phyloP scores from a whole-genome alignment of 1,140 invertebrate genomes.

The Elysia chlorotica region DNA sequence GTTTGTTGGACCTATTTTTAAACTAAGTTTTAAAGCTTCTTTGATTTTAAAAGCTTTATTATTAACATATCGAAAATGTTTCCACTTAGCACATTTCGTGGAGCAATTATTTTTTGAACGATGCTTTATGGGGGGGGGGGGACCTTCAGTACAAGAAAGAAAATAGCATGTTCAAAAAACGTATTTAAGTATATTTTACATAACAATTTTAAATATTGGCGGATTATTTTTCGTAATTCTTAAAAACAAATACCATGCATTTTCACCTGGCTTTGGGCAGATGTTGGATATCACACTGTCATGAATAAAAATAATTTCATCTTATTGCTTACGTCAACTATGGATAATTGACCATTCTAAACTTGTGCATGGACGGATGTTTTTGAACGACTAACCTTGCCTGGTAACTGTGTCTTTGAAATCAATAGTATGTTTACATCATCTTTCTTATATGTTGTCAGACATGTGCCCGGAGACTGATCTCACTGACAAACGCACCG shows the following conservation, averaged over 20 bases:
- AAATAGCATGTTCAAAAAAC: too few species aligned
- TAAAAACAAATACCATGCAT: too few species aligned
- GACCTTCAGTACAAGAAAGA: too few species aligned
- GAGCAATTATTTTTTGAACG: too few species aligned
- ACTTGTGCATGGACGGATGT: background rate
- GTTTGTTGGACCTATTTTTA: background rate
- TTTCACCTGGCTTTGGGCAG: too few species aligned
- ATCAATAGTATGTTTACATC: background rate
- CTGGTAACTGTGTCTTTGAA: background rate
- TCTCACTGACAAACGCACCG: background rate
- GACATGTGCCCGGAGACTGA: conserved; percentile 5
- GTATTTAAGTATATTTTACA: too few species aligned
- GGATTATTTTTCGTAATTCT: too few species aligned
- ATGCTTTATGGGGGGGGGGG: too few species aligned
- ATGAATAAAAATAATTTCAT: too few species aligned
- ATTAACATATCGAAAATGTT: background rate
- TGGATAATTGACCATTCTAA: background rate
- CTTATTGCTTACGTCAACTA: background rate
- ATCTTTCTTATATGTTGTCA: background rate
- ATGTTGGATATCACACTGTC: too few species aligned
- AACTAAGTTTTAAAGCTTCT: background rate
- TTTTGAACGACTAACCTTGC: background rate
- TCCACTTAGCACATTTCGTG: too few species aligned
- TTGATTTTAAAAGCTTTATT: background rate
- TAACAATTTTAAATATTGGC: too few species aligned